phyloP scores from a whole-genome alignment of 2,797 vertebrate species.

The Sebastes hubbsi region DNA sequence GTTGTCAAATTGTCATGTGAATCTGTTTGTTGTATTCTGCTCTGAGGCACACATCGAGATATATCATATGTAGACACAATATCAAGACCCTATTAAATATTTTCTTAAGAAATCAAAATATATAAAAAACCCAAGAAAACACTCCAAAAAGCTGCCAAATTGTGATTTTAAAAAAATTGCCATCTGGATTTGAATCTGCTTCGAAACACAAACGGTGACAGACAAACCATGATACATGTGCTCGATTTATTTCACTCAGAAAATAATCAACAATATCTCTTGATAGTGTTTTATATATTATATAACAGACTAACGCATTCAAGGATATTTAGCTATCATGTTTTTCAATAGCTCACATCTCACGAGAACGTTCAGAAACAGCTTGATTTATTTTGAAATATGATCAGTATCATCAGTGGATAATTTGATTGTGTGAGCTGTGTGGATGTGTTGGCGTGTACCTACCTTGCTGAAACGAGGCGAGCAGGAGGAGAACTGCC shows the following conservation, averaged over 20 bases:
- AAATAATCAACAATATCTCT: not conserved
- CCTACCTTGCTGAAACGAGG: conserved; percentile 98
- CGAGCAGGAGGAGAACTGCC: conserved; percentile 97
- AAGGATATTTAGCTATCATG: not conserved
- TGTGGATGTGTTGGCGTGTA: conserved; percentile 39
- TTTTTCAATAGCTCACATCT: not conserved
- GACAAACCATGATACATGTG: not conserved
- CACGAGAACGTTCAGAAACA: not conserved
- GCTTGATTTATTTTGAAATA: not conserved
- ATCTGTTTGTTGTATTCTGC: not conserved
- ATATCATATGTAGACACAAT: not conserved
- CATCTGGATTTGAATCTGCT: not conserved
- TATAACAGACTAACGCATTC: not conserved
- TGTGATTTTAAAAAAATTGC: not conserved
- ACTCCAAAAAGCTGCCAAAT: not conserved
- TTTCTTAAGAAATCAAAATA: not conserved
- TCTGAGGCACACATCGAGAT: not conserved
- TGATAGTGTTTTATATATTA: not conserved
- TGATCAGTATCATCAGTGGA: not conserved
- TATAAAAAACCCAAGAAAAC: not conserved
- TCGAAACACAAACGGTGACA: not conserved
- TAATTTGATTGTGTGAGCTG: not conserved
- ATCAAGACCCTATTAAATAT: not conserved
- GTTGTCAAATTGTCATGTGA: not conserved
- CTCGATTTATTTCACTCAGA: not conserved